phyloP scores from a whole-genome alignment of 2,113 vertebrate species.

The Cinclus cinclus region DNA sequence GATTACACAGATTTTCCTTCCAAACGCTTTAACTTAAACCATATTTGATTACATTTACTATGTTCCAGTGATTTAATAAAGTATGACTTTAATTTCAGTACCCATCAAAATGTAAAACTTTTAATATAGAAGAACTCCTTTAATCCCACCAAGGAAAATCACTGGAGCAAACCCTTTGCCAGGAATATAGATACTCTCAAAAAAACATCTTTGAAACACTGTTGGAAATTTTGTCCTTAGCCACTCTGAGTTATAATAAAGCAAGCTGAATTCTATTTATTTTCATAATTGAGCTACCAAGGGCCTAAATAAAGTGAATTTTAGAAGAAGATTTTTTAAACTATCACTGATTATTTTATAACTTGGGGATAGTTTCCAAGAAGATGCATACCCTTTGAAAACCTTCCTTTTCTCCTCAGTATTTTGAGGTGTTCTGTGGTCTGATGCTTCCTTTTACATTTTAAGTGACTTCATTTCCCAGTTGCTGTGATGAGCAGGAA shows the following conservation, averaged over 20 bases:
- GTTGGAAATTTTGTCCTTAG: constrained; percentile 3
- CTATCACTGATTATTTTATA: neutral
- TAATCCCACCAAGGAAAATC: neutral
- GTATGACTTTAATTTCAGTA: constrained; percentile 1
- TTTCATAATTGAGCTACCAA: neutral
- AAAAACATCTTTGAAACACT: neutral
- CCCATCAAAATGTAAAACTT: neutral
- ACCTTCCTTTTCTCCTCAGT: neutral
- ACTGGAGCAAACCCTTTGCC: neutral
- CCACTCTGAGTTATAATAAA: neutral
- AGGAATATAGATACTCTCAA: neutral
- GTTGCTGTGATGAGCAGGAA: neutral
- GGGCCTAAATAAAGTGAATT: neutral
- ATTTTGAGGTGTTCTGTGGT: neutral
- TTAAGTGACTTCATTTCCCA: neutral
- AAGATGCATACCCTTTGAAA: neutral
- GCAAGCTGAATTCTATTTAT: neutral
- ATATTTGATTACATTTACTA: neutral
- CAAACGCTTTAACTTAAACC: neutral
- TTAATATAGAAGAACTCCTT: neutral
- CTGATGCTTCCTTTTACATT: neutral
- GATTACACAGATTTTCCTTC: neutral
- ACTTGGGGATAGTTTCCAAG: neutral
- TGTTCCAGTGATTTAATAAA: constrained; percentile 2
- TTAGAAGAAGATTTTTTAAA: neutral